Base-by-base conservation (phyloP, 2,113 vertebrate genomes). In the Cephalopholis sonnerati region DNA sequence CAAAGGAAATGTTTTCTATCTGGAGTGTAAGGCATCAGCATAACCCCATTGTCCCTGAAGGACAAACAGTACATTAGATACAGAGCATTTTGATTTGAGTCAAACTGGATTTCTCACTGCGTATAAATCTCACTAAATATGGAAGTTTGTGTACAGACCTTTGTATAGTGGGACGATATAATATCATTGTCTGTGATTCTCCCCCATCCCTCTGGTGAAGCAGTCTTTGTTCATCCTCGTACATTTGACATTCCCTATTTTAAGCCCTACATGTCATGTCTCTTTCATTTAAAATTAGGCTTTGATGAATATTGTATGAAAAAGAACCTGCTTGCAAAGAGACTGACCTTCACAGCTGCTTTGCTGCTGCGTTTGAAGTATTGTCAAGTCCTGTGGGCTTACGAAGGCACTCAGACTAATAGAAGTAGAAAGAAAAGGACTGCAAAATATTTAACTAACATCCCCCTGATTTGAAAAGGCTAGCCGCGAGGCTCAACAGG, bases 281-380 rank as follows among this genome's bases (percentile, higher is more conserved):
- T 91, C 83, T 91, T 94, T 94, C 76, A 90, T 92, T 90, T 91
- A 68, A 91, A 93, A 93, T 92, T 92, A 91, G 82, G 80, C 89
- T 89, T 93, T 93, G 93, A 94, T 94, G 90, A 92, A 94, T 94
- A 93, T 93, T 94, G 77, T 87, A 94, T 94, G 93, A 93, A 91
- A 89, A 90, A 65, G 80, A 90, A 90, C 84, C 87, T 84, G 82
- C 79, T 70, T n/a, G 76, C 79, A 86, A 81, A 87, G 87, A 88
- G 74, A 78, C 82, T 91, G 91, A 91, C 93, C 93, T 94, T 94
- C 92, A 89, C 83, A 68, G 79, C 85, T 80, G 90, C 83, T 92
- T 67, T 84, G 81, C 83, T 48, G 68, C 74, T 24, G 83, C 41
- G 61, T 92, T 93, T 93, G 92, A 93, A 90, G 91, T 85, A 80